phyloP scores from a whole-genome alignment of 2,888 invertebrate species.

The Phasia obesa region DNA sequence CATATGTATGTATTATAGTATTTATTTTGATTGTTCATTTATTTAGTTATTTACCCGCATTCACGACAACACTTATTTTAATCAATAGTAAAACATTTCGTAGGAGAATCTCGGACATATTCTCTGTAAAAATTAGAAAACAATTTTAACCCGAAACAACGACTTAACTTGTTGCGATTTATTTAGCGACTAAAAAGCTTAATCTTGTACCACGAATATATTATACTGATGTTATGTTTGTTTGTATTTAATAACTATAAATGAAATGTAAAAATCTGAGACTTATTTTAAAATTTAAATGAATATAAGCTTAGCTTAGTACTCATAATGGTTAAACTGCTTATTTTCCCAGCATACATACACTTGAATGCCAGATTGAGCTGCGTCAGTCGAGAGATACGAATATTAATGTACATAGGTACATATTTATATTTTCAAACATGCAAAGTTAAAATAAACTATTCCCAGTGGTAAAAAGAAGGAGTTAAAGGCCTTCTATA shows the following conservation, averaged over 20 bases:
- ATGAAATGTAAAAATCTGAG: constrained; percentile 34
- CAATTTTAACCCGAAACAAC: not conserved
- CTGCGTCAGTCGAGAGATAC: constrained; percentile 14
- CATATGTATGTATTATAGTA: not conserved
- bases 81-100: constrained; percentile 56
- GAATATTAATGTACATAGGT: constrained; percentile 6
- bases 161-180: constrained; percentile 56
- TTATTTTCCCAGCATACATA: constrained; percentile 6
- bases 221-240: constrained; percentile 6
- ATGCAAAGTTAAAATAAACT: constrained; percentile 49
- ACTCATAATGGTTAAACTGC: not conserved
- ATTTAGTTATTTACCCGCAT: constrained; percentile 62
- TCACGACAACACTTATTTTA: constrained; percentile 53
- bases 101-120: constrained; percentile 54
- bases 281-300: not conserved
- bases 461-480: too few relatives aligned
- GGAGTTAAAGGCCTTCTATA: too few relatives aligned
- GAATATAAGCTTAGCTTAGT: constrained; percentile 8
- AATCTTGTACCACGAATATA: constrained; percentile 28
- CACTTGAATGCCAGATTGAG: constrained; percentile 9
- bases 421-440: too few relatives aligned
- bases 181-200: constrained; percentile 49
- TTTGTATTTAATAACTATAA: constrained; percentile 36
- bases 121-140: constrained; percentile 21
- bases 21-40: constrained; percentile 33